Conservation (phyloP, 2,888 invertebrate genomes). For the Orthosia cruda region DNA sequence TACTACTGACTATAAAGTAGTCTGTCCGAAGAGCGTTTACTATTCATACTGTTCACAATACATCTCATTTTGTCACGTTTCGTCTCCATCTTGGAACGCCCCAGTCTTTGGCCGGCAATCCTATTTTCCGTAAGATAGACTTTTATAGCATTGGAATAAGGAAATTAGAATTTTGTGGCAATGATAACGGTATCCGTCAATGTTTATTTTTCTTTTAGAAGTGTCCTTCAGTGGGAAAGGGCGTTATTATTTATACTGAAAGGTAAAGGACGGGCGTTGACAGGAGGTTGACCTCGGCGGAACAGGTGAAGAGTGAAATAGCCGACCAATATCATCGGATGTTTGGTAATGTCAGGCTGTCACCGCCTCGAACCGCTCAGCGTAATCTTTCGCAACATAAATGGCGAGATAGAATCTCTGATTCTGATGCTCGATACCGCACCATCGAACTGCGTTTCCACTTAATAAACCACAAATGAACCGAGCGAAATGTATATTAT, state of each 20-base stretch:
- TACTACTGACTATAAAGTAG: constrained; percentile 69
- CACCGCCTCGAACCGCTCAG: constrained; percentile 43
- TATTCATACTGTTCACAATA: constrained; percentile 69
- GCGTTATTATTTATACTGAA: constrained; percentile 38
- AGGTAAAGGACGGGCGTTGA: constrained; percentile 33
- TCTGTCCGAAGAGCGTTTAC: constrained; percentile 57
- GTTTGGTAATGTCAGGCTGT: constrained; percentile 37
- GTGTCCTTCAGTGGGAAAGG: constrained; percentile 9
- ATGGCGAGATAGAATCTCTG: constrained; percentile 65
- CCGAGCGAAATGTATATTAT: constrained; percentile 84
- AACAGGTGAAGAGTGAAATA: constrained; percentile 65
- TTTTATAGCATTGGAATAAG: constrained; percentile 54
- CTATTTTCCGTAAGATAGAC: constrained; percentile 68
- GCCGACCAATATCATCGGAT: constrained; percentile 57
- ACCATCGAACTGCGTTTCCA: constrained; percentile 80
- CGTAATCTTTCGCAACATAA: constrained; percentile 71
- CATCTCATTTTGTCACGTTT: constrained; percentile 71
- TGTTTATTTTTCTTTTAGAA: constrained; percentile 16
- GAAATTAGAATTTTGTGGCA: constrained; percentile 55
- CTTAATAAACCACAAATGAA: constrained; percentile 87
- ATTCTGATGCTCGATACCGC: constrained; percentile 65
- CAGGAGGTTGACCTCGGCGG: constrained; percentile 34
- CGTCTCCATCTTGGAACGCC: constrained; percentile 58
- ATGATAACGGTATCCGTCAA: constrained; percentile 31
- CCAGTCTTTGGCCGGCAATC: constrained; percentile 72